Base-by-base conservation (phyloP, 1,140 invertebrate species). In the Diachasma alloeum region DNA sequence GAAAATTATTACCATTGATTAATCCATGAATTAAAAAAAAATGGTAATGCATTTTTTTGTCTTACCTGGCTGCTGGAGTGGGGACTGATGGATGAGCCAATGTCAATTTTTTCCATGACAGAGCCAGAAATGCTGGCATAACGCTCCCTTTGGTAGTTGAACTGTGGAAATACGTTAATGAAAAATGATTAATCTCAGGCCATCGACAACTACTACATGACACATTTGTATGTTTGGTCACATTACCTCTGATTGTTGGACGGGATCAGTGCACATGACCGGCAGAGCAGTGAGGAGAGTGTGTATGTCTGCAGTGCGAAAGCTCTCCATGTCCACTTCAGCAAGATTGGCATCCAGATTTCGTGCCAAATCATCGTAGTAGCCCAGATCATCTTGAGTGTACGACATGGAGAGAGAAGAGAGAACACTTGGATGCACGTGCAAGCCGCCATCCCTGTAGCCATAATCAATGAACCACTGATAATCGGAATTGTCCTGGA, bases 271-370 rank as follows among this genome's bases (percentile, higher is more conserved):
- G 83, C 92, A 93, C 90, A 94, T 94, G 24, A 93, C 93, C 42
- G 94, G 95, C 82, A 96, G 88, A 83, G 94, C 93, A 39, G 93
- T 94, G 59, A 97, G 91, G 82, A 97, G 90, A 75, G 94, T 95
- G 84, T 96, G 95, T 83, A 98, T 97, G 84, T 98, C 96, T 88
- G 97, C 94, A 9, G 95, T 96, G 78, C 94, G 93, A 90, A 97
- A 97, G 85, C 96, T 96, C 88, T 98, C 96, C 94, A 98, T 98
- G 87, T 97, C 97, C 39, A 97, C 96, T 89, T 97, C 95, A 26
- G 97, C 97, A 80, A 98, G 91, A 87, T 97, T 97, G 73, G 96
- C 96, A 89, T 98, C 97, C 84, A 97, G 91, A 86, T 97, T 96
- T 83, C 95, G 93, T 46, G 96, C 93, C 78, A 97, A 88, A 83